Evolutionary conservation across 2,113 vertebrate genomes (phyloP), one percentile per base, ranked within the genome.

Genomic region (Cephalopholis sonnerati): DNA sequence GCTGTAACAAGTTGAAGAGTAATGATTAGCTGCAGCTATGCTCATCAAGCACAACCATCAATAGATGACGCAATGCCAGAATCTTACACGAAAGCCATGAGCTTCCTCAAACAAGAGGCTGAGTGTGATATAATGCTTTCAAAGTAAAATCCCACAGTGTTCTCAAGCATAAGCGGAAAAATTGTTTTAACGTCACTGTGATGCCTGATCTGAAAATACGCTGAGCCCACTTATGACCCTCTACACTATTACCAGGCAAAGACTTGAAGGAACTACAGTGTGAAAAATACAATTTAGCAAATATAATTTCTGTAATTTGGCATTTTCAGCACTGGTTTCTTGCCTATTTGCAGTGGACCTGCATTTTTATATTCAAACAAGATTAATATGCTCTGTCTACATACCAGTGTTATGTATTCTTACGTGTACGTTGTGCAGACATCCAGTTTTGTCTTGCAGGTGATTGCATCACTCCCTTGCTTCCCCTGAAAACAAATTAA

Each of bases 101-200:
- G 84, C 59, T 81, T 63, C 24, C 81, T 90, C 57, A 87, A 85
- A 92, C 80, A 83, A 69, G 72, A 73, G 58, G 62, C 62, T 18
- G 46, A 74, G 70, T 24, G 57, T 91, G 89, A 92, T 90, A 87
- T 93, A 86, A 92, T 91, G 82, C 73, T 91, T 86, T 87, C 62
- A 75, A 54, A 79, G 77, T 82, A 79, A 81, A 74, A 79, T 84
- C 79, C 69, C 82, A 83, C 70, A 72, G 74, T 57, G 70, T 80
- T 83, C 62, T 91, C 78, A 77, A 62, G 79, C n/a, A 67, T 62
- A 77, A 81, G 69, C 83, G 86, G 85, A 93, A 89, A 92, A 92
- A 89, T 61, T n/a, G 75, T 76, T 86, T 77, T 54, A 90, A 66
- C 67, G 84, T 68, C 72, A 75, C 67, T 29, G n/a, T 69, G 58